phyloP scores from a whole-genome alignment of 2,888 invertebrate species.

The Synanthedon tipuliformis region DNA sequence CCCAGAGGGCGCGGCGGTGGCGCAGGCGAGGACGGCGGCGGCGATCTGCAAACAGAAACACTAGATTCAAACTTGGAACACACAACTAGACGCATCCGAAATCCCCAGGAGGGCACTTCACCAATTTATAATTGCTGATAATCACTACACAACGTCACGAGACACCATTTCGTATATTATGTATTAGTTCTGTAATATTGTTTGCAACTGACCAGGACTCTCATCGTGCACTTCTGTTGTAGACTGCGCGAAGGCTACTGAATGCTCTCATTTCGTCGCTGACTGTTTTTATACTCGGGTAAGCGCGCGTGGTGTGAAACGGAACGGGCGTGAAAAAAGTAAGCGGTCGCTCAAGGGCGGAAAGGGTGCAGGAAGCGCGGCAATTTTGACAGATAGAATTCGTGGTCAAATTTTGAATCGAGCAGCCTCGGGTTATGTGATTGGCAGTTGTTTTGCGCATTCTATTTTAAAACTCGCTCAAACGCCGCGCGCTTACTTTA shows the following conservation, averaged over 20 bases:
- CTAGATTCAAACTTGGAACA: constrained; percentile 11
- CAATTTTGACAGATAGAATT: constrained; percentile 37
- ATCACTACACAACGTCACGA: constrained; percentile 7
- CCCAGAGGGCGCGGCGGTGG: constrained; percentile 14
- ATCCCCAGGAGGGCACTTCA: not conserved
- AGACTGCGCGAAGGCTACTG: constrained; percentile 69
- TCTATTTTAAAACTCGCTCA: not conserved
- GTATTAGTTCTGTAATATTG: not conserved
- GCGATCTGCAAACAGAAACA: constrained; percentile 59
- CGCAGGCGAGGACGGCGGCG: constrained; percentile 52
- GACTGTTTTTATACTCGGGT: constrained; percentile 49
- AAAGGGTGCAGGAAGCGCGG: constrained; percentile 62
- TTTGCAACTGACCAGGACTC: constrained; percentile 59
- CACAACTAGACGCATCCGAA: not conserved
- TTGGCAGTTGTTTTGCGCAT: not conserved
- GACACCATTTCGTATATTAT: constrained; percentile 3
- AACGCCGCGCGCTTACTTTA: not conserved
- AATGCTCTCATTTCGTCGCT: constrained; percentile 53
- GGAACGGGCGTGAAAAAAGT: constrained; percentile 57
- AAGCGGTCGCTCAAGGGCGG: constrained; percentile 63
- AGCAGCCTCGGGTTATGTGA: constrained; percentile 3
- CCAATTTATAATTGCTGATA: constrained; percentile 3
- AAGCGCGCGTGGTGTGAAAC: constrained; percentile 39
- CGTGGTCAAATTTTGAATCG: constrained; percentile 29
- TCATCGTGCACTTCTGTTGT: constrained; percentile 67